A percentile compares a stretch with the other conserved stretches of the same genome.
These are phyloP conservation scores for Mus pahari DNA, from an alignment of 2,113 vertebrate species.

Conservation along the genomic window DNA sequence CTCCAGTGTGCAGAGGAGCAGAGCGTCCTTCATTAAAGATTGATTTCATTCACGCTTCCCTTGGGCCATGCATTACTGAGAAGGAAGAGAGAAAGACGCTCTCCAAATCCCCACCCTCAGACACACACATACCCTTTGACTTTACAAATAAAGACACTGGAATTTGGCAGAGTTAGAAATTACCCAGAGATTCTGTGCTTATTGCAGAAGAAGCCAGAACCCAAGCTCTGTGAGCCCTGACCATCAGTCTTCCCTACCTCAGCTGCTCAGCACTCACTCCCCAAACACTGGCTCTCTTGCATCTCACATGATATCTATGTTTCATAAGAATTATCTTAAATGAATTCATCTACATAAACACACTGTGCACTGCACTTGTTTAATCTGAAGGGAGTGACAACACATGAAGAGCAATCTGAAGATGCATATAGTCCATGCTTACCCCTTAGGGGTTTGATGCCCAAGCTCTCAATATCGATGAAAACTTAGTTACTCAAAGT, in stretches of 20 bases:
- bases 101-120: not conserved
- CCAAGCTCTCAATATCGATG: slow-evolving; percentile 24
- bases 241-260: not conserved
- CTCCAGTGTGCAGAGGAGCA: not conserved
- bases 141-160: slow-evolving; percentile 28
- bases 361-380: not conserved
- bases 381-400: not conserved
- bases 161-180: not conserved
- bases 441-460: not conserved
- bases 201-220: not conserved
- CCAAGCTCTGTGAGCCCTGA: not conserved
- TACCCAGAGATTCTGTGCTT: slow-evolving; percentile 8
- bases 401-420: not conserved
- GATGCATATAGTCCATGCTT: slow-evolving; percentile 53
- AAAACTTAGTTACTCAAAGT: slow-evolving; percentile 40
- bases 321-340: slow-evolving; percentile 21
- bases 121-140: not conserved
- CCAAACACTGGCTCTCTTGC: not conserved
- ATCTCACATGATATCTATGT: not conserved
- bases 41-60: not conserved
- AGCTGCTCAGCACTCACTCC: not conserved
- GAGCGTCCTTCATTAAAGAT: not conserved
- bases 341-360: slow-evolving; percentile 27
- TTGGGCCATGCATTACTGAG: not conserved
- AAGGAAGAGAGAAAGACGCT: not conserved